These are phyloP conservation scores for Apodemus speciosus DNA, from an alignment of 2,113 vertebrate species.

Conservation along the genomic window DNA sequence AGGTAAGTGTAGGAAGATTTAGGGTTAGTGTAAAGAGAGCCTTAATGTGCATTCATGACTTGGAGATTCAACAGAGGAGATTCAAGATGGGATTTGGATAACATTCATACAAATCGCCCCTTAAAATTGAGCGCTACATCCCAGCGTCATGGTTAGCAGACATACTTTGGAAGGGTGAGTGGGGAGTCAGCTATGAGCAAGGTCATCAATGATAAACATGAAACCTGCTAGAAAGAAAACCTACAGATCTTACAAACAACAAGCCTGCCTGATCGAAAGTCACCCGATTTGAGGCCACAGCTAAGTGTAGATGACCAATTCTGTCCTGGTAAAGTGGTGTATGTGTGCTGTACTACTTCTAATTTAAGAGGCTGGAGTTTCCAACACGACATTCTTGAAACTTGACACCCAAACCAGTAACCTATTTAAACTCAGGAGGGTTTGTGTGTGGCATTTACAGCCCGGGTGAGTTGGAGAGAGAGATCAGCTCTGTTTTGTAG, in stretches of 20 bases:
- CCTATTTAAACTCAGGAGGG: background rate
- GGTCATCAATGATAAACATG: background rate
- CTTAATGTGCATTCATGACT: background rate
- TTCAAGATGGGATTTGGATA: background rate
- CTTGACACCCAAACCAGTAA: background rate
- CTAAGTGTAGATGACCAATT: background rate
- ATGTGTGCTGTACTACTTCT: background rate
- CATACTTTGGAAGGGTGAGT: slow-evolving; percentile 4
- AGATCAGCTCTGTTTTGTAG: slow-evolving; percentile 27
- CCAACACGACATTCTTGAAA: background rate
- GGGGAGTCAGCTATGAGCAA: background rate
- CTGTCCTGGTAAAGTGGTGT: background rate
- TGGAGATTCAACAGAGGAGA: background rate
- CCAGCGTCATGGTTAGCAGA: background rate
- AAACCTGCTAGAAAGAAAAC: background rate
- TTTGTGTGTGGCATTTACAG: background rate
- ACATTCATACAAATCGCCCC: background rate
- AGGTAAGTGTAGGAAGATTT: background rate
- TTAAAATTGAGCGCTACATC: background rate
- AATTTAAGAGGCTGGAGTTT: background rate
- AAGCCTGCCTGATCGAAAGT: background rate
- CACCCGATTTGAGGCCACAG: background rate
- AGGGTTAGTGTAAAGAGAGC: background rate
- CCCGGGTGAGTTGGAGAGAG: background rate
- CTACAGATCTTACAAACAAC: background rate